A percentile compares a stretch with the other conserved stretches of the same genome.
Evolutionary conservation across 1,140 invertebrate genomes (phyloP).

Genomic region (Ephestia elutella): DNA sequence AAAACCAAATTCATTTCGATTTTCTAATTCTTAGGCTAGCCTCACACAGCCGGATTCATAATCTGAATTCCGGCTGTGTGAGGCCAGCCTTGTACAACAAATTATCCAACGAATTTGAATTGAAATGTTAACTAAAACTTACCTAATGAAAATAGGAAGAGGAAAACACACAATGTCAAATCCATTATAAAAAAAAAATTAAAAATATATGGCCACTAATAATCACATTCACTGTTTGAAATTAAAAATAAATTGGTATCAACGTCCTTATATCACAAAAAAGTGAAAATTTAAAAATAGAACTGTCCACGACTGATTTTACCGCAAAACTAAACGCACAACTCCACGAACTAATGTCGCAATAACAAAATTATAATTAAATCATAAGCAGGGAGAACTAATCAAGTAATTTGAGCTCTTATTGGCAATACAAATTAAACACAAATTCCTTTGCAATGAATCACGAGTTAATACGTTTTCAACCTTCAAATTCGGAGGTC

Average conservation of each 20-base stretch:
- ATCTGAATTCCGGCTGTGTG: too few relatives aligned
- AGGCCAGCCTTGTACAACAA: background rate
- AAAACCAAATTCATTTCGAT: too few relatives aligned
- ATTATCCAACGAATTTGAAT: background rate
- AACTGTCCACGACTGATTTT: background rate
- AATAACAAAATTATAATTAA: background rate
- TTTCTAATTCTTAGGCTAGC: too few relatives aligned
- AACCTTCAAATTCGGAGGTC: background rate
- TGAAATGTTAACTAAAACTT: background rate
- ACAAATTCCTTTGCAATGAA: background rate
- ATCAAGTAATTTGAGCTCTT: background rate
- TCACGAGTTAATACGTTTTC: background rate
- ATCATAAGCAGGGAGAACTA: background rate
- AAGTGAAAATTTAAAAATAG: background rate
- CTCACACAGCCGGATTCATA: too few relatives aligned
- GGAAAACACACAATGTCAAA: background rate
- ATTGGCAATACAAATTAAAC: background rate
- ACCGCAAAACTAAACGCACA: background rate
- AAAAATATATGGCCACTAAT: background rate
- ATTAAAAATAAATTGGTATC: background rate
- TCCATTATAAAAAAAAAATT: background rate
- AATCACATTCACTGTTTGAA: background rate
- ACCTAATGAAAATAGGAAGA: background rate
- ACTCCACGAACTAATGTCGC: background rate
- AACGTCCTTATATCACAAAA: background rate